Conservation (phyloP, 2,888 invertebrate species). For the Philhelius pedissequus region DNA sequence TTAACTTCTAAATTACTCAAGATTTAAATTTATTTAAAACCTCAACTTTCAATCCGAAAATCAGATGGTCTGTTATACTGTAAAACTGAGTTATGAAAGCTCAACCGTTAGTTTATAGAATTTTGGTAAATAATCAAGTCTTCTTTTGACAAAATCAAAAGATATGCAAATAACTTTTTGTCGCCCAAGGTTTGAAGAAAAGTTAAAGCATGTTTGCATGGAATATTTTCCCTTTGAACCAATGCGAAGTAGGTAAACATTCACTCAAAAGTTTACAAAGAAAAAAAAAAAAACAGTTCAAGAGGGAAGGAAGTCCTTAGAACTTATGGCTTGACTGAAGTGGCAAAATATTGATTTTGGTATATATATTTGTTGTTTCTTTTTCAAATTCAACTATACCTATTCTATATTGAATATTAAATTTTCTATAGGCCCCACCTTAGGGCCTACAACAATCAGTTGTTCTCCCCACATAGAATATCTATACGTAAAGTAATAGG, state of each 20-base stretch:
- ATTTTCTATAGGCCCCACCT: conserved; percentile 29
- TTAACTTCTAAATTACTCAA: too few species aligned
- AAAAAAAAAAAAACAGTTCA: background rate
- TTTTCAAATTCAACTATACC: background rate
- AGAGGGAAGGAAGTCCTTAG: background rate
- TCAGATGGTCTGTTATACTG: too few species aligned
- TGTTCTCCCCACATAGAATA: background rate
- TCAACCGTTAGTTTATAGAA: too few species aligned
- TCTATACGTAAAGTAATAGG: background rate
- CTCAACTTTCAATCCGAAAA: too few species aligned
- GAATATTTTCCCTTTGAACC: background rate
- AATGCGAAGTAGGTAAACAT: background rate
- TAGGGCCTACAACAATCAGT: conserved; percentile 15
- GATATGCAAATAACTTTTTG: background rate
- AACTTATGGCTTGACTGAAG: background rate
- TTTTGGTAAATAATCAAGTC: background rate
- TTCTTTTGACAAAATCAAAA: background rate
- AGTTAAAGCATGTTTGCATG: background rate
- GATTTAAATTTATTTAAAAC: too few species aligned
- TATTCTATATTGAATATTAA: conserved; percentile 16
- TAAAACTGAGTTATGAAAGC: too few species aligned
- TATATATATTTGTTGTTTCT: background rate
- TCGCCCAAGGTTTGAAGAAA: background rate
- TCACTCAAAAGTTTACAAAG: background rate
- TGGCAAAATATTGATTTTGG: conserved; percentile 28